A percentile compares a stretch with the other conserved stretches of the same genome.
Conservation (phyloP, 2,113 vertebrate genomes). For the Phrynosoma blainvillii region DNA sequence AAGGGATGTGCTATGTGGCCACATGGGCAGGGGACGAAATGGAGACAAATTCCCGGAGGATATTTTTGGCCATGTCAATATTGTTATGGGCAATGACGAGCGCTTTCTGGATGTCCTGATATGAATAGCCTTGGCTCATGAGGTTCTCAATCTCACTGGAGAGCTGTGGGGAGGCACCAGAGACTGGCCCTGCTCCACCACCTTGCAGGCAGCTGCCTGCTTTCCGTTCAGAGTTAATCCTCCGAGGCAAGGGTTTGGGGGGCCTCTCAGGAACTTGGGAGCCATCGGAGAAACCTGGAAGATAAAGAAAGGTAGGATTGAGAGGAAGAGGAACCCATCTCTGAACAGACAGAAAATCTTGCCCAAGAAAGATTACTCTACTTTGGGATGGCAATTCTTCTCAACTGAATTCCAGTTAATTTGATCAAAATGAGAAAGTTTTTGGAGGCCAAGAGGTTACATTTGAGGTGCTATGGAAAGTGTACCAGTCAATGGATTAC, state of each 20-base stretch:
- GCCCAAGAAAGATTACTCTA: neutral
- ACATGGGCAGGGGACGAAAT: conserved; percentile 91
- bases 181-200: conserved; percentile 42
- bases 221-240: conserved; percentile 92
- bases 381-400: neutral
- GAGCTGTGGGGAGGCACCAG: conserved; percentile 77
- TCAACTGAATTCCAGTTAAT: neutral
- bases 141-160: conserved; percentile 94
- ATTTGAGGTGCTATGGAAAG: no score
- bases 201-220: conserved; percentile 80
- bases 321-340: neutral
- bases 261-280: conserved; percentile 92
- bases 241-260: conserved; percentile 91
- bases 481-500: no score
- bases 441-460: no score
- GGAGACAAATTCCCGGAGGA: conserved; percentile 96
- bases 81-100: conserved; percentile 99
- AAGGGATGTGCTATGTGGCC: conserved; percentile 87
- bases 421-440: neutral
- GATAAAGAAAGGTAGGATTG: conserved; percentile 17
- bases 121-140: conserved; percentile 96
- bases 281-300: conserved; percentile 80
- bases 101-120: conserved; percentile 99
- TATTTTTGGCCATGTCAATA: conserved; percentile 98
- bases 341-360: neutral